Evolutionary conservation across 1,140 invertebrate species (phyloP).

Genomic region (Myzus persicae): DNA sequence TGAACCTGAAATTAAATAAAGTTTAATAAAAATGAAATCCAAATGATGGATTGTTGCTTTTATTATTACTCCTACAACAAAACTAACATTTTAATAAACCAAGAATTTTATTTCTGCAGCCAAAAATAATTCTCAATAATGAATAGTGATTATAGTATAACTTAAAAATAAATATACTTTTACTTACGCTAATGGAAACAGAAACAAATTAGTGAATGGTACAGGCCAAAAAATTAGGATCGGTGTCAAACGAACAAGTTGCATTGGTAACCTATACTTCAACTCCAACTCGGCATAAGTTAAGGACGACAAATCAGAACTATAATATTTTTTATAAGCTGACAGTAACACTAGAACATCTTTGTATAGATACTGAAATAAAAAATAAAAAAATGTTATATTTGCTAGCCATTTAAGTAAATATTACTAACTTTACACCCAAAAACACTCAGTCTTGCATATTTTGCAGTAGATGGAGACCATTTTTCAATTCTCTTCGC

Average conservation of each 20-base stretch:
- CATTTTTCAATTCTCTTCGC: slow-evolving; percentile 35
- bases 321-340: slow-evolving; percentile 50
- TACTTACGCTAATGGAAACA: slow-evolving; percentile 55
- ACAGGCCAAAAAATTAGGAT: slow-evolving; percentile 48
- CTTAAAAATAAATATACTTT: background rate
- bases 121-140: background rate
- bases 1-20: slow-evolving; percentile 44
- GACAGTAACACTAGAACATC: slow-evolving; percentile 36
- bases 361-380: slow-evolving; percentile 46
- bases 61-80: background rate
- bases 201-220: slow-evolving; percentile 53
- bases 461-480: slow-evolving; percentile 47
- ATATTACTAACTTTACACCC: slow-evolving; percentile 39
- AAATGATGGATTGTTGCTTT: background rate
- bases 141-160: background rate
- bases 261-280: slow-evolving; percentile 43
- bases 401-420: background rate
- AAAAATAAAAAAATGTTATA: background rate
- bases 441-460: slow-evolving; percentile 55
- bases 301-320: slow-evolving; percentile 40
- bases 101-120: background rate
- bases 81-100: background rate
- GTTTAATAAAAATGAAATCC: background rate
- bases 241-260: slow-evolving; percentile 48
- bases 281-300: slow-evolving; percentile 46